Evolutionary conservation across 2,888 invertebrate genomes (phyloP).

Genomic region (Monochamus alternatus): DNA sequence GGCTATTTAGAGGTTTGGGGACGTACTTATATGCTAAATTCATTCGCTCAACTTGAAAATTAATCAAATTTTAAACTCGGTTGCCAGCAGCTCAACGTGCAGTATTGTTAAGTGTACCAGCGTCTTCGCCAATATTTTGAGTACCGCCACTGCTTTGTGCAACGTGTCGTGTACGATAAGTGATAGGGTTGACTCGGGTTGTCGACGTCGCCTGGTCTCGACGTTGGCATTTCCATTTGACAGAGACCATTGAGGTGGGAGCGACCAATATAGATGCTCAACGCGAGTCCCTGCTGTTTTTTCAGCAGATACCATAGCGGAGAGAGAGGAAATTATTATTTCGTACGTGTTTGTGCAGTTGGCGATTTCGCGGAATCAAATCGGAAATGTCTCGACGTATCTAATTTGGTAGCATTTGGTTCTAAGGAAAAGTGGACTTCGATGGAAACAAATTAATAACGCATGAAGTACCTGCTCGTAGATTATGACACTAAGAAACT

Average conservation of each 20-base stretch:
- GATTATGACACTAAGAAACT: no score
- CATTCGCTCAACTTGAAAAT: not conserved
- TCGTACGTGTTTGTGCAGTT: conserved; percentile 24
- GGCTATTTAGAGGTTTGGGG: no score
- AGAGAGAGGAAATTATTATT: conserved; percentile 28
- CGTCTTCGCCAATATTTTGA: no score
- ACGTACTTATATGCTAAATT: no score
- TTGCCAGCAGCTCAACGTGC: no score
- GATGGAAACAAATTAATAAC: no score
- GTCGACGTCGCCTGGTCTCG: conserved; percentile 14
- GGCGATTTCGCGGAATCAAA: conserved; percentile 5
- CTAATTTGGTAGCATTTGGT: not conserved
- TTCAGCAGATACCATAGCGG: conserved; percentile 34
- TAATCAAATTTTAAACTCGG: not conserved
- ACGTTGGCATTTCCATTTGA: conserved; percentile 8
- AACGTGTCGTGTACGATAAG: not conserved
- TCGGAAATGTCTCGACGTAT: not conserved
- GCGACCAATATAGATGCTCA: conserved; percentile 14
- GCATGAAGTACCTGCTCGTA: no score
- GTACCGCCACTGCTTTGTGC: not conserved
- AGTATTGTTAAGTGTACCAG: no score
- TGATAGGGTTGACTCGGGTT: not conserved
- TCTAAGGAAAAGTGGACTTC: no score
- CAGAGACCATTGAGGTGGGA: conserved; percentile 24
- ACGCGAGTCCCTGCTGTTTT: conserved; percentile 5